Evolutionary conservation across 2,113 vertebrate genomes (phyloP), one percentile per base, ranked within the genome.

Genomic region (Nothoprocta pentlandii): DNA sequence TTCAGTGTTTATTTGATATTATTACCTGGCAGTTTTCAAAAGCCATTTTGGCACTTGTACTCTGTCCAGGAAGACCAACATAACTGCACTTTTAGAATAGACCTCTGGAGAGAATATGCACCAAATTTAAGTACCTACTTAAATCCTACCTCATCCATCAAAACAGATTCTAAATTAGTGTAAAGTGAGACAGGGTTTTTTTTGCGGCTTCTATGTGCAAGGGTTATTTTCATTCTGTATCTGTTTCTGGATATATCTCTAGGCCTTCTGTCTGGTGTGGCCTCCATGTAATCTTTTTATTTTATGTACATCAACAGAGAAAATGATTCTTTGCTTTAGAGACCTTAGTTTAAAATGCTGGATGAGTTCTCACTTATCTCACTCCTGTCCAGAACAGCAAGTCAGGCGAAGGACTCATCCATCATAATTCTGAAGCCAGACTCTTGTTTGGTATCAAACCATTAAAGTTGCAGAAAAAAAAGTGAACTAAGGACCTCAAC

Each of bases 401-500:
- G 32, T 80, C 67, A 73, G 62, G 49, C 54, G 88, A 73, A 85
- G 21, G 47, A 56, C 39, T 80, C 59, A 83, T 67, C 78, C 49
- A 74, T 92, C 73, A 30, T 83, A 77, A 92, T 77, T 80, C 49
- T 63, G 74, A 92, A 93, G 64, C 34, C 64, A 94, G 70, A 74
- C 66, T 90, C 77, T 30, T 93, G 59, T 74, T 93, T 88, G 30
- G 34, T 92, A 62, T n/a, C 34, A 74, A 90, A 70, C 44, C 9
- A 28, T 39, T 90, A 83, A 91, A 85, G 41, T 59, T 34, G 10
- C 26, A 73, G 62, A 16, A 70, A 84, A 68, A 89, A 74, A 36
- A 1, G 8, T 67, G 69, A 78, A 56, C 46, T 71, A 56, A 71
- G 66, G 74, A 84, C 44, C 74, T 87, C 46, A 78, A 36, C 67